phyloP scores from a whole-genome alignment of 2,113 vertebrate genomes.

The Jacana jacana region DNA sequence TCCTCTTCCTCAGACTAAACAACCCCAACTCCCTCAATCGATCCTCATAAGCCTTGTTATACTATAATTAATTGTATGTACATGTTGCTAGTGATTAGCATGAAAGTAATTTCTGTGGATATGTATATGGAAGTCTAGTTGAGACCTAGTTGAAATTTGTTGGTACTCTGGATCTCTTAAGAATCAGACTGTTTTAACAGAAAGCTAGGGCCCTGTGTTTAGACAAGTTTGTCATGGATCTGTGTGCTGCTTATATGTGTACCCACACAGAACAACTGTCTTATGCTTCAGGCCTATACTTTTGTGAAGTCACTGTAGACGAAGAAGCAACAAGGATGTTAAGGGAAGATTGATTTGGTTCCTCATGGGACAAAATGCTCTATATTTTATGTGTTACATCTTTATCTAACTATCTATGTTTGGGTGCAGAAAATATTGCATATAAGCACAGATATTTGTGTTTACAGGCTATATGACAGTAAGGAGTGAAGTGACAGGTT shows the following conservation, averaged over 20 bases:
- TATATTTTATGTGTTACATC: neutral
- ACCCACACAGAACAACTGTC: neutral
- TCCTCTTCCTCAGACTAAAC: too few species aligned
- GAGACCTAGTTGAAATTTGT: neutral
- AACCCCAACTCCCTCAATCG: too few species aligned
- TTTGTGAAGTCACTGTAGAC: neutral
- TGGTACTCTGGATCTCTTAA: neutral
- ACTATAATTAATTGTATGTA: neutral
- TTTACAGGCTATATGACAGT: neutral
- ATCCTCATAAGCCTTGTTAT: too few species aligned
- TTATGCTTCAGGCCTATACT: neutral
- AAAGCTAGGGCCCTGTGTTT: neutral
- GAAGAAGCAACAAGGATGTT: neutral
- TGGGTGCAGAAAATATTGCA: neutral
- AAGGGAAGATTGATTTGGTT: neutral
- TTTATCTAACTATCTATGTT: neutral
- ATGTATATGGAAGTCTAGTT: neutral
- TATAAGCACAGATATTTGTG: neutral
- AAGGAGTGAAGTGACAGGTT: neutral
- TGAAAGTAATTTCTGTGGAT: neutral
- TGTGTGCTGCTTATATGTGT: rapidly evolving
- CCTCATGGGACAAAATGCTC: neutral
- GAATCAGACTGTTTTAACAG: neutral
- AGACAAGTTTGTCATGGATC: neutral
- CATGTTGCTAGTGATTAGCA: neutral